Conservation (phyloP, 1,140 invertebrate genomes). For the Tenebrio molitor region DNA sequence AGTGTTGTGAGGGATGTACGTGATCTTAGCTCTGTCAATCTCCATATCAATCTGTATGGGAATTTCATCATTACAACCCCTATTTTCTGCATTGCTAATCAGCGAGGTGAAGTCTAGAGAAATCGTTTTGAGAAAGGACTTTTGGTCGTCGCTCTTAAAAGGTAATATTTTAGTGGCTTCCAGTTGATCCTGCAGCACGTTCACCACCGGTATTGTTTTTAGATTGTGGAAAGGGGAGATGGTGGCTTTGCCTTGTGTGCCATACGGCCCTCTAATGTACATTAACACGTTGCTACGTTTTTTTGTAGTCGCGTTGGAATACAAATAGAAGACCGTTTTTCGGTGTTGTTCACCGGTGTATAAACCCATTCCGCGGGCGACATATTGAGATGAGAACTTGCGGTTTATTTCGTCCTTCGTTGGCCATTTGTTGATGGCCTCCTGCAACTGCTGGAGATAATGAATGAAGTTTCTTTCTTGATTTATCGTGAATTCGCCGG, state of each 20-base stretch:
- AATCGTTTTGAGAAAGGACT: slow-evolving; percentile 48
- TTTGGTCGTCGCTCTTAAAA: slow-evolving; percentile 46
- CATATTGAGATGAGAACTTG: slow-evolving; percentile 68
- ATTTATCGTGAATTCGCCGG: slow-evolving; percentile 58
- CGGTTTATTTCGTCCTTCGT: slow-evolving; percentile 55
- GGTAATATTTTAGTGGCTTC: slow-evolving; percentile 38
- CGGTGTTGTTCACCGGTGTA: slow-evolving; percentile 69
- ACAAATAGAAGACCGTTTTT: slow-evolving; percentile 64
- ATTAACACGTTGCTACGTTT: slow-evolving; percentile 51
- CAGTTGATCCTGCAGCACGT: not conserved
- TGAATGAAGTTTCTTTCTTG: slow-evolving; percentile 70
- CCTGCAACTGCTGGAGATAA: slow-evolving; percentile 67
- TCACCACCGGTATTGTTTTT: slow-evolving; percentile 15
- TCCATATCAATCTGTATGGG: slow-evolving; percentile 57
- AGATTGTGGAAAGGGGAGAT: slow-evolving; percentile 48
- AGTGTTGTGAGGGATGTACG: slow-evolving; percentile 58
- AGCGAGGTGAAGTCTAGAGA: slow-evolving; percentile 52
- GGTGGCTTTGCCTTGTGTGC: slow-evolving; percentile 51
- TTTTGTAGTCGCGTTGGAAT: slow-evolving; percentile 50
- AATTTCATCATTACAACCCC: slow-evolving; percentile 48
- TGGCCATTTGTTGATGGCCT: slow-evolving; percentile 65
- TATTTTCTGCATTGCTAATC: slow-evolving; percentile 13
- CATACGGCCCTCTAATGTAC: slow-evolving; percentile 58
- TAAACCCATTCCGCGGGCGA: slow-evolving; percentile 72
- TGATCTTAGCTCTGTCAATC: slow-evolving; percentile 57